phyloP scores from a whole-genome alignment of 2,113 vertebrate species.

The Lagopus muta region DNA sequence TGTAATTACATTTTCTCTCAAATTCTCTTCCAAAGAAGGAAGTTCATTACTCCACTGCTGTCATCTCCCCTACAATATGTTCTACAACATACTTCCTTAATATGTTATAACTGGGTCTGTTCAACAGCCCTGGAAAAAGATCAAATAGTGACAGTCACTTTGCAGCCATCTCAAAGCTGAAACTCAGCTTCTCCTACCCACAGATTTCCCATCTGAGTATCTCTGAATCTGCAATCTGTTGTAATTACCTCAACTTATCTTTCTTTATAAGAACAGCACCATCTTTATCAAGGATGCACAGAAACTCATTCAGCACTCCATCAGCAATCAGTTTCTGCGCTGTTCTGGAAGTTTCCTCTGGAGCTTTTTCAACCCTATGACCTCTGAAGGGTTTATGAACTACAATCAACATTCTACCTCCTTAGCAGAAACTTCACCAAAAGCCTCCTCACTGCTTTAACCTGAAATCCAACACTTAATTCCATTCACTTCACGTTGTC shows the following conservation, averaged over 20 bases:
- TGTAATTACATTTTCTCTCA: not conserved
- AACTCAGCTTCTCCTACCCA: not conserved
- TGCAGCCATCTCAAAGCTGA: not conserved
- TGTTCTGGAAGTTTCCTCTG: not conserved
- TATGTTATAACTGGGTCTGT: not conserved
- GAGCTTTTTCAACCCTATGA: not conserved
- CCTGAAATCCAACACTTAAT: not conserved
- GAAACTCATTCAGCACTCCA: not conserved
- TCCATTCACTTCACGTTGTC: not conserved
- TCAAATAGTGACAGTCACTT: not conserved
- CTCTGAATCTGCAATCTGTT: not conserved
- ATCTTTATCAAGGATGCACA: not conserved
- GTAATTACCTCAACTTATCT: not conserved
- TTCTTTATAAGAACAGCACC: not conserved
- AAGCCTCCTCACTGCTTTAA: not conserved
- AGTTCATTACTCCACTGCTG: not conserved
- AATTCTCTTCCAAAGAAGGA: constrained; percentile 37
- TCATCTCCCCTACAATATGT: not conserved
- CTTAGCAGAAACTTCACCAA: not conserved
- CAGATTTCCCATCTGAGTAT: not conserved
- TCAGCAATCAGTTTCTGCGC: not conserved
- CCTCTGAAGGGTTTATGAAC: not conserved
- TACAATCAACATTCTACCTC: not conserved
- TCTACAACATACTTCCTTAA: constrained; percentile 21
- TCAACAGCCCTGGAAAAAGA: not conserved